Percentiles rank a stretch among this genome's conserved stretches.
These are phyloP conservation scores for Netelia inedita DNA, from an alignment of 2,888 invertebrate species.

Conservation along the genomic window DNA sequence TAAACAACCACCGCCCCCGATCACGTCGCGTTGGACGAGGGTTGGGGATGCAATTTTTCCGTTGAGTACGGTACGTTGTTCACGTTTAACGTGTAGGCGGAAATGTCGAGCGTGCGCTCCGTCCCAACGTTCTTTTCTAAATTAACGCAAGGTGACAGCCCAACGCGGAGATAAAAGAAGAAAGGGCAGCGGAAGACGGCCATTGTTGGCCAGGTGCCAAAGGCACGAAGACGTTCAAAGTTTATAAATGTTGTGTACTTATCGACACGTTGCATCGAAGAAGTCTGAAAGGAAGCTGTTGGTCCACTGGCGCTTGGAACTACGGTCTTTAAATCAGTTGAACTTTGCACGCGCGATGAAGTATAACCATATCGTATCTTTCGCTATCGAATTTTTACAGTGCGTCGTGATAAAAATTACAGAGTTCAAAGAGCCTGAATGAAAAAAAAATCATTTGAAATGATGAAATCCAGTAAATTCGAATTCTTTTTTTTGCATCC, in stretches of 20 bases:
- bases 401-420: neutral
- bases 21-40: too few species aligned
- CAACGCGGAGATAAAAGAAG: neutral
- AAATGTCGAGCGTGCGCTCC: neutral
- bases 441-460: neutral
- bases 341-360: neutral
- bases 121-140: neutral
- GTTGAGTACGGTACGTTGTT: neutral
- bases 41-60: neutral
- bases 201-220: neutral
- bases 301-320: neutral
- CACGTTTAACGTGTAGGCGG: neutral
- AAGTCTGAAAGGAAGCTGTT: neutral
- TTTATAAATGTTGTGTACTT: neutral
- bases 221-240: neutral
- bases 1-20: too few species aligned
- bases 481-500: too few species aligned
- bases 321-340: neutral
- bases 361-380: neutral
- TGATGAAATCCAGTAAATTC: too few species aligned
- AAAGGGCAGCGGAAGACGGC: neutral
- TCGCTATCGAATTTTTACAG: neutral
- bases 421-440: neutral
- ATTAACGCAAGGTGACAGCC: neutral
- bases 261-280: neutral